phyloP scores from a whole-genome alignment of 1,140 invertebrate genomes.

The Polypedilum vanderplanki region DNA sequence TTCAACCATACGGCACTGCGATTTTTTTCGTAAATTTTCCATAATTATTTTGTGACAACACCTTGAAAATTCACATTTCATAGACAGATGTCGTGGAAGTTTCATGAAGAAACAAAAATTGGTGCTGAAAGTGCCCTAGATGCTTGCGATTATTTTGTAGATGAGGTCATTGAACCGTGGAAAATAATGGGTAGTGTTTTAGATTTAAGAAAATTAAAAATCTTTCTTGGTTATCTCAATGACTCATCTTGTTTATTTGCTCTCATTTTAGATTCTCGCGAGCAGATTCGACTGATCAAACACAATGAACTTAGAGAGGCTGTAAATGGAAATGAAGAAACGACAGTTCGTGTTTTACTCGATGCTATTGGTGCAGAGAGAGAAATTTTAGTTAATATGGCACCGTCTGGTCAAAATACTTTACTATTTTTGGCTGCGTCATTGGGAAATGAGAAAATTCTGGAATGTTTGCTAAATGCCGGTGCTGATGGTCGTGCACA shows the following conservation, averaged over 20 bases:
- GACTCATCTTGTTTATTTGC: not conserved
- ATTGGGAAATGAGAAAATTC: conserved; percentile 72
- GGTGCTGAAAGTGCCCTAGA: conserved; percentile 55
- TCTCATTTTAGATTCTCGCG: conserved; percentile 56
- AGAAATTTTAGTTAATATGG: conserved; percentile 72
- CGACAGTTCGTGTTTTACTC: conserved; percentile 56
- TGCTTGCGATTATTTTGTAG: conserved; percentile 59
- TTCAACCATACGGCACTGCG: no score
- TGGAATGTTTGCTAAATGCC: conserved; percentile 66
- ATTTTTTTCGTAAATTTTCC: no score
- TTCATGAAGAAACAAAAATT: conserved; percentile 31
- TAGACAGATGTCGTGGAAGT: not conserved
- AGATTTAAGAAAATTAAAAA: conserved; percentile 20
- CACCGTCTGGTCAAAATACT: conserved; percentile 77
- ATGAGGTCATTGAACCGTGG: conserved; percentile 49
- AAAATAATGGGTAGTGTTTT: conserved; percentile 33
- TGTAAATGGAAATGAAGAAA: conserved; percentile 59
- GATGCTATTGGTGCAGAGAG: conserved; percentile 56
- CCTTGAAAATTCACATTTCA: no score
- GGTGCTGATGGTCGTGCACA: conserved; percentile 81
- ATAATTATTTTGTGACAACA: no score
- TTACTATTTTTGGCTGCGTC: conserved; percentile 80
- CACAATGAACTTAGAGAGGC: conserved; percentile 67
- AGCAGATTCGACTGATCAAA: conserved; percentile 58
- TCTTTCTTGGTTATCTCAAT: conserved; percentile 20